phyloP scores from a whole-genome alignment of 2,797 vertebrate species.

The Schizopygopsis malacanthus region DNA sequence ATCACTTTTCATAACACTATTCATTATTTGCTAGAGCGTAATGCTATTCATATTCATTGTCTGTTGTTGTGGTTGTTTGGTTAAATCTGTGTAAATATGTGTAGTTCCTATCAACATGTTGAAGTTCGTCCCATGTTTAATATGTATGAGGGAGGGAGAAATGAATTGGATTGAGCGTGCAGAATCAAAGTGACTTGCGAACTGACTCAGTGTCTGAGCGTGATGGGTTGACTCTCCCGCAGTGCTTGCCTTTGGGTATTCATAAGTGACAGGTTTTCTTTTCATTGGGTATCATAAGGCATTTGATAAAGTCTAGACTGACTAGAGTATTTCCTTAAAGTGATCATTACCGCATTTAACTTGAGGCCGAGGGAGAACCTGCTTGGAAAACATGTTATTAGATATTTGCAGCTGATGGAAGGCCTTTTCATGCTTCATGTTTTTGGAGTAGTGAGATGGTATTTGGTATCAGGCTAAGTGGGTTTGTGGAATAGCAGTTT shows the following conservation, averaged over 20 bases:
- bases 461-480: slow-evolving; percentile 12
- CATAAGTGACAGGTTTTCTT: slow-evolving; percentile 21
- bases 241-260: slow-evolving; percentile 16
- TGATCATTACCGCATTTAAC: slow-evolving; percentile 27
- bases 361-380: neutral
- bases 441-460: slow-evolving; percentile 12
- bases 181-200: slow-evolving; percentile 14
- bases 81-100: slow-evolving; percentile 14
- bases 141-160: slow-evolving; percentile 10
- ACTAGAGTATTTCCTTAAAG: slow-evolving; percentile 9
- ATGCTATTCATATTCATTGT: neutral
- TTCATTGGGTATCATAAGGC: slow-evolving; percentile 37
- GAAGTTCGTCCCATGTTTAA: slow-evolving; percentile 9
- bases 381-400: slow-evolving; percentile 1
- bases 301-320: slow-evolving; percentile 50
- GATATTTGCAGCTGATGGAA: slow-evolving; percentile 24
- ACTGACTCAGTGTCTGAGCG: neutral
- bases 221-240: slow-evolving; percentile 26
- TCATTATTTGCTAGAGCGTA: slow-evolving; percentile 32
- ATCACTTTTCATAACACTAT: slow-evolving; percentile 35
- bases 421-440: neutral
- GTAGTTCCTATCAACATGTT: neutral
- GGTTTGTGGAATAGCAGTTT: slow-evolving; percentile 12
- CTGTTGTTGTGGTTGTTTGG: slow-evolving; percentile 27
- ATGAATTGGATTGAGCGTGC: slow-evolving; percentile 20